Percentiles rank a stretch among this genome's conserved stretches.
These are phyloP conservation scores for Buphagus erythrorhynchus DNA, from an alignment of 2,797 vertebrate genomes.

Conservation along the genomic window DNA sequence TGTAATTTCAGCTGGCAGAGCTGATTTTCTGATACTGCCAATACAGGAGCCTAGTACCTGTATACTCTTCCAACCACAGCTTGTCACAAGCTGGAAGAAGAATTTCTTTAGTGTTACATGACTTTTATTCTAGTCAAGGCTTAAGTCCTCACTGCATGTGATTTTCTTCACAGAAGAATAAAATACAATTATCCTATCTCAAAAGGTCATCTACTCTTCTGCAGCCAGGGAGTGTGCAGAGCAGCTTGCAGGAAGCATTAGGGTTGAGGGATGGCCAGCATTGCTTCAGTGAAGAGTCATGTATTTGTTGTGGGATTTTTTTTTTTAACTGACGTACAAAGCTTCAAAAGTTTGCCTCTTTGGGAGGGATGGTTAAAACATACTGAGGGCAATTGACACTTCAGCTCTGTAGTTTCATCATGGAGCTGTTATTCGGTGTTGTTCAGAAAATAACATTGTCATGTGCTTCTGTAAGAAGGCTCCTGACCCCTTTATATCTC, in stretches of 20 bases:
- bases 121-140: not conserved
- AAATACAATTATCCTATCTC: not conserved
- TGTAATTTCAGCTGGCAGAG: not conserved
- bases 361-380: not conserved
- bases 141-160: not conserved
- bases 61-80: not conserved
- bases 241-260: not conserved
- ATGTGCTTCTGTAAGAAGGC: not conserved
- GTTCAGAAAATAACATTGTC: not conserved
- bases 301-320: not conserved
- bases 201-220: not conserved
- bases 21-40: not conserved
- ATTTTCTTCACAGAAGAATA: not conserved
- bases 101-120: not conserved
- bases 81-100: not conserved
- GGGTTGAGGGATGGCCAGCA: rapidly evolving
- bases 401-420: not conserved
- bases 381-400: not conserved
- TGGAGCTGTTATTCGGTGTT: not conserved
- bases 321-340: not conserved
- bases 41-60: not conserved
- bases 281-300: not conserved
- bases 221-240: not conserved
- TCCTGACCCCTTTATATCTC: not conserved
- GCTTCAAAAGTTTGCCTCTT: not conserved